Evolutionary conservation across 2,888 invertebrate genomes (phyloP).

Genomic region (Pasiphila rectangulata): DNA sequence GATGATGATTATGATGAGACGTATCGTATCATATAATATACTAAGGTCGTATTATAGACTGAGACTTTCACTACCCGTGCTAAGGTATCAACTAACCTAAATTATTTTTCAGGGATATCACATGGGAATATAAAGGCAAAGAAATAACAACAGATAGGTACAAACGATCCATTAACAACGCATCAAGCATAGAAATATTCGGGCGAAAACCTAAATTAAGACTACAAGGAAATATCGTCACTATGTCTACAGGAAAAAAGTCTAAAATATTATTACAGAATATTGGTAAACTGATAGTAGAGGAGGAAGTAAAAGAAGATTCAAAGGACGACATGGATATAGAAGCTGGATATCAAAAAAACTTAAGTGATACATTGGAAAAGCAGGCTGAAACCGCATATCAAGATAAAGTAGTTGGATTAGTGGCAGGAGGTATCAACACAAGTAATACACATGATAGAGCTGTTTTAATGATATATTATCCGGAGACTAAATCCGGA

Average conservation of each 20-base stretch:
- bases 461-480: too few relatives aligned
- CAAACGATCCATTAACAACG: slow-evolving; percentile 56
- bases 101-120: slow-evolving; percentile 63
- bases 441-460: too few relatives aligned
- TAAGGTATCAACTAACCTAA: background rate
- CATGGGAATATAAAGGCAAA: slow-evolving; percentile 75
- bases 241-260: background rate
- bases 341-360: background rate
- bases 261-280: background rate
- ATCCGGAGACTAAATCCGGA: background rate
- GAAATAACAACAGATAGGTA: slow-evolving; percentile 65
- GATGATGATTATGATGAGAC: too few relatives aligned
- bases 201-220: slow-evolving; percentile 76
- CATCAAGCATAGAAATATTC: slow-evolving; percentile 67
- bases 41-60: too few relatives aligned
- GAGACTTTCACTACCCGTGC: too few relatives aligned
- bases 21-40: too few relatives aligned
- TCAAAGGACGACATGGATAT: background rate
- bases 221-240: slow-evolving; percentile 26
- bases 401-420: background rate
- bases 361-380: background rate
- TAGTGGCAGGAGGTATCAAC: background rate
- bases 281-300: background rate
- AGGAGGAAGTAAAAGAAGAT: background rate
- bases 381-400: background rate